These are phyloP conservation scores for Pangasius macronema DNA, from an alignment of 2,797 vertebrate species.

Conservation along the genomic window DNA sequence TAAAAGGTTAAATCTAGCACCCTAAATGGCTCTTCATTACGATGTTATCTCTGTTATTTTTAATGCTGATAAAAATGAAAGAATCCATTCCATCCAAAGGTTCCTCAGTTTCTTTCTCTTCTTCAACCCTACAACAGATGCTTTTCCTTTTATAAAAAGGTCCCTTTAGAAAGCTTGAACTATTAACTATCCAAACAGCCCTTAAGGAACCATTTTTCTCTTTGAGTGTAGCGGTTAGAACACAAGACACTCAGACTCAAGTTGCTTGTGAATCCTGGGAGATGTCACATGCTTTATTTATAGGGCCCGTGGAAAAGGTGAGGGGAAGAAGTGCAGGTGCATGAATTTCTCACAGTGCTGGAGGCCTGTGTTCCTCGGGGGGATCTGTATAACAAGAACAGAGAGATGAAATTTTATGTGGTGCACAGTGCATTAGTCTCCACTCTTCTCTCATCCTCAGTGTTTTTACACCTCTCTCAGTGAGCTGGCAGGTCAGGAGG, in stretches of 20 bases:
- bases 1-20: background rate
- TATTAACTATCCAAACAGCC: conserved; percentile 5
- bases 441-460: background rate
- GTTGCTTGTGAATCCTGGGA: conserved; percentile 3
- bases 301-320: conserved; percentile 3
- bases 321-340: conserved; percentile 14
- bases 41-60: background rate
- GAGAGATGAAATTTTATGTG: conserved; percentile 11
- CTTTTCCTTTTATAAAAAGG: background rate
- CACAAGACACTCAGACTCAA: background rate
- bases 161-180: background rate
- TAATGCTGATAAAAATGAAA: background rate
- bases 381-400: conserved; percentile 21
- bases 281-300: conserved; percentile 23
- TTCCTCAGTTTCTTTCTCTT: background rate
- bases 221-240: background rate
- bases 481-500: background rate
- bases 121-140: background rate
- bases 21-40: background rate
- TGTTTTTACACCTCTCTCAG: background rate
- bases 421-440: background rate
- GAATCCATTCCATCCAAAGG: background rate
- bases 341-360: background rate
- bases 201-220: conserved; percentile 10
- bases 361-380: background rate